Conservation (phyloP, 2,888 invertebrate genomes). For the Omphaloscelis lunosa region DNA sequence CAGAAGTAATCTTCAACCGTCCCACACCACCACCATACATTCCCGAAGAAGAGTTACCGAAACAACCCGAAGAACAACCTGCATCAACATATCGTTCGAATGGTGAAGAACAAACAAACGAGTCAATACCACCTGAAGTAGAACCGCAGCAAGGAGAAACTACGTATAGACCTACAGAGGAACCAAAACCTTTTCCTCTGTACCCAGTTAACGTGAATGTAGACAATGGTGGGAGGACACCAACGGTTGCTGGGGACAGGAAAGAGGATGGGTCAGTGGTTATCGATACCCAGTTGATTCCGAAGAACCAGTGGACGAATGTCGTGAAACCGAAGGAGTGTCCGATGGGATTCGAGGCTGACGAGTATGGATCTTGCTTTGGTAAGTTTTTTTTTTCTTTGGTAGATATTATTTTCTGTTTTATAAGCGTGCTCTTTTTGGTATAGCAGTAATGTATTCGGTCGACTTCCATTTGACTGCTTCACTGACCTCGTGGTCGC, state of each 20-base stretch:
- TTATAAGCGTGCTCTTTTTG: background rate
- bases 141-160: constrained; percentile 58
- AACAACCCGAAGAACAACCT: constrained; percentile 24
- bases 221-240: constrained; percentile 70
- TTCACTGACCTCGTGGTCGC: too few relatives aligned
- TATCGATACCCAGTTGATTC: constrained; percentile 77
- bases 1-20: constrained; percentile 57
- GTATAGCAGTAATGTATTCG: background rate
- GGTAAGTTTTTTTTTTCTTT: constrained; percentile 81
- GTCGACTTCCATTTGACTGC: too few relatives aligned
- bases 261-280: constrained; percentile 76
- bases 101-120: constrained; percentile 52
- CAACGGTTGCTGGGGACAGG: constrained; percentile 71
- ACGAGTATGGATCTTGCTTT: constrained; percentile 90
- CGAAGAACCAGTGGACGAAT: constrained; percentile 81
- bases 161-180: constrained; percentile 69
- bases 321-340: constrained; percentile 78
- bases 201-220: constrained; percentile 72
- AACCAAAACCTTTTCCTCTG: constrained; percentile 65
- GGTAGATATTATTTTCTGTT: background rate
- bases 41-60: constrained; percentile 58
- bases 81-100: constrained; percentile 34
- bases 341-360: constrained; percentile 89
- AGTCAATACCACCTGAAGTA: constrained; percentile 56
- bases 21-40: constrained; percentile 58